Conservation (phyloP, 2,888 invertebrate species). For the Patella caerulea region DNA sequence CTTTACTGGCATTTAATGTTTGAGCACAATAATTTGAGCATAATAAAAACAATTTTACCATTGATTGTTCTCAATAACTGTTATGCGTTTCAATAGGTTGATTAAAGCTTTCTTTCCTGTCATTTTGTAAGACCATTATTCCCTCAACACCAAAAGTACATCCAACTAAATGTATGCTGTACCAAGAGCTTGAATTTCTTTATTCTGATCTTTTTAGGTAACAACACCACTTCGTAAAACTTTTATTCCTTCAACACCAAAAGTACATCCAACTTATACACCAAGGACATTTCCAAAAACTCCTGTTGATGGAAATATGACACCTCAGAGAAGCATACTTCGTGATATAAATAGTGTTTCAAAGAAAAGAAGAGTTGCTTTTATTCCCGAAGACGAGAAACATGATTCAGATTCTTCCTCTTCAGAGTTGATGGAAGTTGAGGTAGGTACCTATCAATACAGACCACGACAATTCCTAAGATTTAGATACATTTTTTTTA, state of each 20-base stretch:
- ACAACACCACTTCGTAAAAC: neutral
- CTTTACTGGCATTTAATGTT: too few relatives aligned
- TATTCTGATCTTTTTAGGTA: too few relatives aligned
- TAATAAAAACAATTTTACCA: too few relatives aligned
- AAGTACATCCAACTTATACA: neutral
- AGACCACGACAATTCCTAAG: neutral
- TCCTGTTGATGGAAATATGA: slow-evolving; percentile 32
- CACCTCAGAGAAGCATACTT: slow-evolving; percentile 56
- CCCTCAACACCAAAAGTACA: neutral
- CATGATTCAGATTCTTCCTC: slow-evolving; percentile 48
- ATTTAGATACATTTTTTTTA: neutral
- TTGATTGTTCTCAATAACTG: too few relatives aligned
- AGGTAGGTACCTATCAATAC: slow-evolving; percentile 39
- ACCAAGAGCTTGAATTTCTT: too few relatives aligned
- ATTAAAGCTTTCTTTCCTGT: too few relatives aligned
- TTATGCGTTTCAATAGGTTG: too few relatives aligned
- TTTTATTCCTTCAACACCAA: slow-evolving; percentile 3
- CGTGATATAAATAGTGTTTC: slow-evolving; percentile 46
- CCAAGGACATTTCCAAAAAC: slow-evolving; percentile 19
- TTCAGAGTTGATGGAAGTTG: slow-evolving; percentile 61
- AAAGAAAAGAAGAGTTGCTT: slow-evolving; percentile 59
- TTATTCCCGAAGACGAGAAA: slow-evolving; percentile 44
- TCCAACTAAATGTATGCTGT: too few relatives aligned
- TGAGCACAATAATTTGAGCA: too few relatives aligned
- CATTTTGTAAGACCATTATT: neutral